Evolutionary conservation across 2,113 vertebrate genomes (phyloP), one percentile per base, ranked within the genome.

Genomic region (Phylloscopus trochiloides): DNA sequence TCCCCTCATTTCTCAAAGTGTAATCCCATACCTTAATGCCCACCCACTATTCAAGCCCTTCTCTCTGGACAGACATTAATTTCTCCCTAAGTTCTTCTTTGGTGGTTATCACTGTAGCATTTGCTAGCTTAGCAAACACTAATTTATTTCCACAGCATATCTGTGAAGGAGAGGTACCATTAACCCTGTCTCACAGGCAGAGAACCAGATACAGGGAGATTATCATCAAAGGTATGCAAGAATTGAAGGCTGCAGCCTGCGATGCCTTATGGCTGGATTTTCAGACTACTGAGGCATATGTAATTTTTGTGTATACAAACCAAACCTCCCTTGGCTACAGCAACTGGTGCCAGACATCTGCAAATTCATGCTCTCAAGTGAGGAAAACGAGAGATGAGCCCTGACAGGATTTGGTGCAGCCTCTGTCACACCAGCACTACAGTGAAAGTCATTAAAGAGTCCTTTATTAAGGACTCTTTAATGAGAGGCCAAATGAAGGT

Each of bases 391-490:
- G 32, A 29, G 22, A 67, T 43, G 9, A 86, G 40, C 15, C 52
- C 36, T 4, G 2, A 12, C 0, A 8, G 34, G 68, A 73, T 68
- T 21, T 9, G 0, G 55, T 6, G 4, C 45, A 61, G 57, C n/a
- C 50, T 66, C 32, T 40, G 17, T 25, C 47, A 47, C 5, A 14
- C 15, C 40, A 40, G 19, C 47, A 31, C 10, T 22, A 5, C 6
- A 21, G 67, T 17, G 84, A 62, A 92, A 84, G 28, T 9, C 3
- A 91, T 31, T 40, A 54, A 58, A 28, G 36, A 13, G 9, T 28
- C 36, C 66, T 78, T 78, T 42, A 48, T n/a, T 29, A 82, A 62
- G 24, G 29, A 45, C 36, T 65, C n/a, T 17, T 31, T 47, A 65
- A 78, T 26, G 50, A 68, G 14, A 74, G 19, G 22, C 7, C 81